phyloP scores from a whole-genome alignment of 2,797 vertebrate species.

The Agapornis canus region DNA sequence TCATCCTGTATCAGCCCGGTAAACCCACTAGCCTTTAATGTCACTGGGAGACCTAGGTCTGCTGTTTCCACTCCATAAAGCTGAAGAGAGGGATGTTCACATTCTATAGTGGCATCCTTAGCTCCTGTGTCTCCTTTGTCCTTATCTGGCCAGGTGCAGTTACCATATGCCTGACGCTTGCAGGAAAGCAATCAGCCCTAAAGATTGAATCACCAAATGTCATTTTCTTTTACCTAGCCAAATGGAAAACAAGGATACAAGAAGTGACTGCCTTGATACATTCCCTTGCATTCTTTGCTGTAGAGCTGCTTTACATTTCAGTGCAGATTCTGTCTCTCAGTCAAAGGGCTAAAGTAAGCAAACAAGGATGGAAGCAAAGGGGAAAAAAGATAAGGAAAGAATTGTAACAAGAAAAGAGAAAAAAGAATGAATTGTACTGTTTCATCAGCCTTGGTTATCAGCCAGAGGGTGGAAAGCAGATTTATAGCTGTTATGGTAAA shows the following conservation, averaged over 20 bases:
- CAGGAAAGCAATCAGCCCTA: not conserved
- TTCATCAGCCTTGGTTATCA: slow-evolving; percentile 2
- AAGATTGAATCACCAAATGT: not conserved
- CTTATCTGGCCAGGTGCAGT: not conserved
- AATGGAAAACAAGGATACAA: not conserved
- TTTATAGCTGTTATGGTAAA: not conserved
- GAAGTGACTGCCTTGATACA: not conserved
- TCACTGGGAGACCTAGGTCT: not conserved
- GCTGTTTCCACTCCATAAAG: not conserved
- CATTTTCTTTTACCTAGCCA: not conserved
- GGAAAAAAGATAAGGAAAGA: not conserved
- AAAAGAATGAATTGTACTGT: not conserved
- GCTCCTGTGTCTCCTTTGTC: not conserved
- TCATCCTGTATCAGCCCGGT: not conserved
- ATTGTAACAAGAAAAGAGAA: not conserved
- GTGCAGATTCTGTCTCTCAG: not conserved
- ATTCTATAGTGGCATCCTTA: not conserved
- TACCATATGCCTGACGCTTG: not conserved
- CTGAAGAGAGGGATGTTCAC: not conserved
- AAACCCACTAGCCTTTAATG: not conserved
- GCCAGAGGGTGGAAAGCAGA: not conserved
- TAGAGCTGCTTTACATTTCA: not conserved
- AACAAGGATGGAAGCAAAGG: not conserved
- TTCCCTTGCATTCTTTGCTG: not conserved
- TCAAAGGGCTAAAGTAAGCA: not conserved